Evolutionary conservation across 2,888 invertebrate genomes (phyloP).

Genomic region (Cataglyphis albicans): DNA sequence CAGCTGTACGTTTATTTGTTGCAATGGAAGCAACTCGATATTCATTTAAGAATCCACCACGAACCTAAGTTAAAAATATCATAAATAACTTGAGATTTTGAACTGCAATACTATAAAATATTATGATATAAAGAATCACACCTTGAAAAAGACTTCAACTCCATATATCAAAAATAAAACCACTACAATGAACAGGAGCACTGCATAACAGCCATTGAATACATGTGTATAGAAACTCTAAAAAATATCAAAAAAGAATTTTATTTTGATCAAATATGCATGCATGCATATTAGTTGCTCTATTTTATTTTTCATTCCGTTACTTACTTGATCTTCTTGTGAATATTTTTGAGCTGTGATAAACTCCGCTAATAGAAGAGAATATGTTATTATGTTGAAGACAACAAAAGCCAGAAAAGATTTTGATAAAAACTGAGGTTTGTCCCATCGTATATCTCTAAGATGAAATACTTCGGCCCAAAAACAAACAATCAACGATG

Average conservation of each 20-base stretch:
- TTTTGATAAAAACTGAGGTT: conserved; percentile 95
- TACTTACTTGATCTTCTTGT: conserved; percentile 79
- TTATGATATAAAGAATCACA: conserved; percentile 82
- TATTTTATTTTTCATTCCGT: conserved; percentile 3
- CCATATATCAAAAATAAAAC: conserved; percentile 97
- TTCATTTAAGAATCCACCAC: conserved; percentile 94
- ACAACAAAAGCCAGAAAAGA: conserved; percentile 95
- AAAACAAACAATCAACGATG: conserved; percentile 96
- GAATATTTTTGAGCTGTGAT: conserved; percentile 87
- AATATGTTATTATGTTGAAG: conserved; percentile 95
- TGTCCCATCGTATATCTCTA: conserved; percentile 94
- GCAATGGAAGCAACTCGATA: conserved; percentile 89
- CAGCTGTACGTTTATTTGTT: conserved; percentile 83
- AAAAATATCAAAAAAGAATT: conserved; percentile 67
- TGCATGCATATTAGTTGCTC: background rate
- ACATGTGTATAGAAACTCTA: conserved; percentile 93
- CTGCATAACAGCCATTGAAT: conserved; percentile 97
- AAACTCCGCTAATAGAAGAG: conserved; percentile 92
- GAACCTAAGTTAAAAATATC: conserved; percentile 87
- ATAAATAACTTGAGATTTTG: background rate
- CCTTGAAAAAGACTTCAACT: conserved; percentile 97
- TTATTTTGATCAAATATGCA: conserved; percentile 19
- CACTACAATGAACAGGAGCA: conserved; percentile 95
- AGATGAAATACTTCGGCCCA: conserved; percentile 98
- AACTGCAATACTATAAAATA: background rate